phyloP scores from a whole-genome alignment of 2,113 vertebrate species.

The Myrmecophaga tridactyla region DNA sequence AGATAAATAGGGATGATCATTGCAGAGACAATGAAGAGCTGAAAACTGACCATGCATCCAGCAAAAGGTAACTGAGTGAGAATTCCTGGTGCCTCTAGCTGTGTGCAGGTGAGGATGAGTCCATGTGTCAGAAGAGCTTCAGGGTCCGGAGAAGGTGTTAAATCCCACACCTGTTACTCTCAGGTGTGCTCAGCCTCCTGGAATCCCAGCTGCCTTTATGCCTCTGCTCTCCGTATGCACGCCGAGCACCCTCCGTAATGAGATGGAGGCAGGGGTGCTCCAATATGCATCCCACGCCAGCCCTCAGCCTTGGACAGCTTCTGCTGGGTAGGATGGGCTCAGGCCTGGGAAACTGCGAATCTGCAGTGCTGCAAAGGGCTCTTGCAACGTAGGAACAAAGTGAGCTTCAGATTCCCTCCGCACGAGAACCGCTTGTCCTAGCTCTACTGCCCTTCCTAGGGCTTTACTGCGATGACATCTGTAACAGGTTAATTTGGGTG shows the following conservation, averaged over 20 bases:
- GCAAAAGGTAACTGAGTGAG: background rate
- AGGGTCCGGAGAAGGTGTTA: too few relatives aligned
- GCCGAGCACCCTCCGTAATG: background rate
- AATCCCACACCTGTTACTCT: background rate
- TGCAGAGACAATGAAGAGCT: background rate
- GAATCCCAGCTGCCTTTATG: background rate
- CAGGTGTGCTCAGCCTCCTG: too few relatives aligned
- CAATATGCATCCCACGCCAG: background rate
- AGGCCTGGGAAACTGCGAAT: background rate
- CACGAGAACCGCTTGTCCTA: background rate
- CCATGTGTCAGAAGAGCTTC: background rate
- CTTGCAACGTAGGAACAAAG: background rate
- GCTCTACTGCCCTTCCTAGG: background rate
- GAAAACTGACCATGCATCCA: background rate
- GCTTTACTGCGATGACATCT: background rate
- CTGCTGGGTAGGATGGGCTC: too few relatives aligned
- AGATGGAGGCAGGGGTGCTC: background rate
- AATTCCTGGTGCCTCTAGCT: background rate
- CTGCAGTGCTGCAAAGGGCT: background rate
- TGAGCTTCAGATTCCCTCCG: background rate
- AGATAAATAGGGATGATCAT: background rate
- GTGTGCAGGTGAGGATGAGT: background rate
- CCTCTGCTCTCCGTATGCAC: background rate
- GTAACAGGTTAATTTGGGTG: background rate
- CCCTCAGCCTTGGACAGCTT: too few relatives aligned